These are phyloP conservation scores for Hedychridium roseum DNA, from an alignment of 2,888 invertebrate genomes.

Conservation along the genomic window DNA sequence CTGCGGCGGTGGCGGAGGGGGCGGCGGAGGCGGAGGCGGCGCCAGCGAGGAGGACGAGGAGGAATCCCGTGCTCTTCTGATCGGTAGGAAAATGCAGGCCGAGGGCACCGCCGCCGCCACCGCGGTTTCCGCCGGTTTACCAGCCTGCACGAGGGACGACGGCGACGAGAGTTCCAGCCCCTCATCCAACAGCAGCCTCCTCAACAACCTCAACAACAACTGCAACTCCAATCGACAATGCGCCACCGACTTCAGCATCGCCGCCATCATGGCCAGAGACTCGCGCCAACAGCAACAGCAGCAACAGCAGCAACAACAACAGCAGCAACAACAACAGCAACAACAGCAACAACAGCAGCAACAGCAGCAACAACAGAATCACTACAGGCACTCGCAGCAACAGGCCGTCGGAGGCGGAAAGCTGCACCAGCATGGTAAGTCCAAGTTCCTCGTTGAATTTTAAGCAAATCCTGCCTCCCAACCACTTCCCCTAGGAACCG, in stretches of 20 bases:
- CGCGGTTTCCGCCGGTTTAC: slow-evolving; percentile 43
- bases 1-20: slow-evolving; percentile 64
- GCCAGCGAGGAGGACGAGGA: slow-evolving; percentile 74
- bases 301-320: slow-evolving; percentile 58
- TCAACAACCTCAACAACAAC: slow-evolving; percentile 56
- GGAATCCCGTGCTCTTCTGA: slow-evolving; percentile 62
- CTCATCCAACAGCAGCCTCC: slow-evolving; percentile 56
- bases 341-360: slow-evolving; percentile 67
- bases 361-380: slow-evolving; percentile 64
- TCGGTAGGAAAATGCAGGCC: slow-evolving; percentile 65
- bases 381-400: slow-evolving; percentile 50
- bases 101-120: slow-evolving; percentile 57
- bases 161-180: slow-evolving; percentile 72
- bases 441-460: not conserved
- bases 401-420: slow-evolving; percentile 58
- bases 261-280: slow-evolving; percentile 89
- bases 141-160: slow-evolving; percentile 66
- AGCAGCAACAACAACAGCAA: slow-evolving; percentile 62
- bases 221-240: slow-evolving; percentile 72
- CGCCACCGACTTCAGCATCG: slow-evolving; percentile 96
- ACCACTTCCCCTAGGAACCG: not conserved
- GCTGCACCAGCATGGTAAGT: slow-evolving; percentile 57
- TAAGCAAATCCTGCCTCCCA: slow-evolving; percentile 7
- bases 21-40: slow-evolving; percentile 61
- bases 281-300: slow-evolving; percentile 69